phyloP scores from a whole-genome alignment of 2,888 invertebrate genomes.

The Elaeidobius kamerunicus region DNA sequence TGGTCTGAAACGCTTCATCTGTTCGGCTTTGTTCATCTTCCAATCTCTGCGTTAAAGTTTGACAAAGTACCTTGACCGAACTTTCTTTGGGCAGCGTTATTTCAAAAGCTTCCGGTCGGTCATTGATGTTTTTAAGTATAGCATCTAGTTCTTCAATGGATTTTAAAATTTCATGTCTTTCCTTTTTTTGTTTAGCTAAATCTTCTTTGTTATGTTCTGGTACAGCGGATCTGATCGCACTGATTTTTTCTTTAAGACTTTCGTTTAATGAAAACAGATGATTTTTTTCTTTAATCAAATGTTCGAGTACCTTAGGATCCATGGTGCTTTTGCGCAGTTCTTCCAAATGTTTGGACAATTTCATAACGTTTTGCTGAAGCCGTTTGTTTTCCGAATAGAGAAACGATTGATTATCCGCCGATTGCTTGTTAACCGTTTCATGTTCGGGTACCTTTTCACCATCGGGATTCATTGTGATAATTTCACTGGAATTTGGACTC shows the following conservation, averaged over 20 bases:
- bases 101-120: conserved; percentile 32
- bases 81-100: conserved; percentile 31
- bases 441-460: conserved; percentile 3
- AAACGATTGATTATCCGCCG: conserved; percentile 35
- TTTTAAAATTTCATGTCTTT: conserved; percentile 32
- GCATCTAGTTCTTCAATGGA: conserved; percentile 34
- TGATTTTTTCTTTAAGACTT: conserved; percentile 32
- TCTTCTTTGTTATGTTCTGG: conserved; percentile 20
- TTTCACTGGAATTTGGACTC: conserved; percentile 23
- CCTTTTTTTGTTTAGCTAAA: conserved; percentile 27
- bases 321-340: conserved; percentile 29
- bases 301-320: conserved; percentile 31
- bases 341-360: conserved; percentile 33
- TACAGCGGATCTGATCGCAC: conserved; percentile 21
- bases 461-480: conserved; percentile 18
- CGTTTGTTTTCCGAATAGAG: conserved; percentile 35
- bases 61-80: conserved; percentile 26
- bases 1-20: conserved; percentile 34
- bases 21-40: conserved; percentile 34
- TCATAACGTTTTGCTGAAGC: conserved; percentile 33
- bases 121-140: conserved; percentile 33
- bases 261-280: conserved; percentile 32
- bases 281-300: conserved; percentile 33
- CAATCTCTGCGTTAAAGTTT: conserved; percentile 32
- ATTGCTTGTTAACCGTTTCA: conserved; percentile 31